These are phyloP conservation scores for Crossaster papposus DNA, from an alignment of 53 echinoderm and acorn worm species.

Conservation along the genomic window DNA sequence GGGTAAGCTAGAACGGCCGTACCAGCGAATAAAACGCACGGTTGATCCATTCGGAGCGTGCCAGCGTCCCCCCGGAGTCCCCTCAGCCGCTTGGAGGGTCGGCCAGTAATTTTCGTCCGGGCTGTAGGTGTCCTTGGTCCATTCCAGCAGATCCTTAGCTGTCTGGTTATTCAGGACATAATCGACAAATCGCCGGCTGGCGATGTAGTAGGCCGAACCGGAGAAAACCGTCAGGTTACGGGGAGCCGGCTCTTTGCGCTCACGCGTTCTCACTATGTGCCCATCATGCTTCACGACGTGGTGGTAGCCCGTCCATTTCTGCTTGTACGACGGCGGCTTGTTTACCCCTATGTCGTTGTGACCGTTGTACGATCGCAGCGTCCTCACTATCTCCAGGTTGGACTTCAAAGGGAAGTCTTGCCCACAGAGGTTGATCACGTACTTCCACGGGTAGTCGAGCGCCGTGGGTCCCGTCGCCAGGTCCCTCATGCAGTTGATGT, in stretches of 20 bases:
- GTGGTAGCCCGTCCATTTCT: not conserved
- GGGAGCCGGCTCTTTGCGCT: conserved; percentile 60
- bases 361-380: conserved; percentile 64
- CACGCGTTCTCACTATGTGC: not conserved
- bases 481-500: conserved; percentile 84
- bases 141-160: conserved; percentile 63
- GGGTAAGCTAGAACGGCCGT: conserved; percentile 22
- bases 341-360: conserved; percentile 60
- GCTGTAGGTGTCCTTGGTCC: conserved; percentile 64
- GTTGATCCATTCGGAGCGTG: conserved; percentile 13
- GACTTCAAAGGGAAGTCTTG: conserved; percentile 82
- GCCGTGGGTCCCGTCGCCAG: conserved; percentile 17
- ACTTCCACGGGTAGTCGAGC: conserved; percentile 67
- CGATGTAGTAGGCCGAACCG: conserved; percentile 67
- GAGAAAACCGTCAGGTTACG: conserved; percentile 55
- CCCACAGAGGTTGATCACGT: conserved; percentile 71
- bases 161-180: conserved; percentile 53
- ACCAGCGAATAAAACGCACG: conserved; percentile 57
- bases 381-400: conserved; percentile 70
- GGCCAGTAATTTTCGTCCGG: conserved; percentile 75
- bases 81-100: conserved; percentile 49
- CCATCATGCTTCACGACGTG: conserved; percentile 6
- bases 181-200: conserved; percentile 49
- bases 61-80: conserved; percentile 65
- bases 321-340: conserved; percentile 12